Evolutionary conservation across 2,797 vertebrate species (phyloP), one percentile per base, ranked within the genome.

Genomic region (Coluber constrictor): DNA sequence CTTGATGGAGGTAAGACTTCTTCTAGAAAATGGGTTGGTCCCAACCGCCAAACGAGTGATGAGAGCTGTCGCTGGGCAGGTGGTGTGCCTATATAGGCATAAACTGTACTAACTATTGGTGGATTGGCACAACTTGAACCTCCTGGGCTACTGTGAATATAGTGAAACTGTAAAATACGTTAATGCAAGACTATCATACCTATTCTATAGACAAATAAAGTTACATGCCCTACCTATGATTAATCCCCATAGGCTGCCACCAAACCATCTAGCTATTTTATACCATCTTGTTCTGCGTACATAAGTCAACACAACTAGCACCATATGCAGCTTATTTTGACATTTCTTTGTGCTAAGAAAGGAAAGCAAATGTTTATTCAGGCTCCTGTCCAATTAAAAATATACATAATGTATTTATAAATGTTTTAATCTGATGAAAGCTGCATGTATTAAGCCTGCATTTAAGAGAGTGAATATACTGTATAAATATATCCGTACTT

Each of bases 11-110:
- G 98, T 91, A 99, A 97, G 89, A 99, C 99, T 95, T 99, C 99
- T 97, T 99, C 99, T 96, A 99, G 97, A 96, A 99, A 99, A 95
- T 99, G 99, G 0, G 98, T 98, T 88, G 99, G 99, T 20, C 99
- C 99, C 90, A 99, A 97, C 2, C 99, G 98, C 99, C 99, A 99
- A 92, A 99, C 98, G 92, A 99, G 94, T 0, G 98, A 97, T 3
- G 99, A 99, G 29, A 98, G 95, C 96, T 99, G 99, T 56, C 99
- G 98, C 93, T 99, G 99, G 0, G 99, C 99, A 0, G 99, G 99
- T 0, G 99, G 99, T 0, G 99, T 99, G 37, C 99, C 99, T 0
- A 99, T 90, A 27, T 99, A 99, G 9, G 98, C 97, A 15, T 99
- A 99, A 59, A 99, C 99, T 0, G 99, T 99, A 97, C 99, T 99